A percentile compares a stretch with the other conserved stretches of the same genome.
Conservation (phyloP, 2,113 vertebrate genomes). For the Vimba vimba region DNA sequence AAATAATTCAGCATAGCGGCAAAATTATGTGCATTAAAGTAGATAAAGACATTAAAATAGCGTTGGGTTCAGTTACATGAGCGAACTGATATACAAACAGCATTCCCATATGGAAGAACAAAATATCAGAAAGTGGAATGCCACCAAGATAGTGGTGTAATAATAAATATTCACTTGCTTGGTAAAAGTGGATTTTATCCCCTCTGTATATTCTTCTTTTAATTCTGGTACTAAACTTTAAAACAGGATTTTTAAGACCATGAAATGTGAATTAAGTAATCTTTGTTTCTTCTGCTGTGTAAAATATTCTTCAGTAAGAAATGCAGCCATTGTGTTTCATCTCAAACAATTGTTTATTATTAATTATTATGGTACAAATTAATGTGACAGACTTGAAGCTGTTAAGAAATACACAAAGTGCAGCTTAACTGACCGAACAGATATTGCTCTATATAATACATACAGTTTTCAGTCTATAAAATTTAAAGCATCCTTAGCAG, state of each 20-base stretch:
- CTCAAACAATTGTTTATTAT: slow-evolving; percentile 99
- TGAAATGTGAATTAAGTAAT: not conserved
- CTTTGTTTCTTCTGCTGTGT: not conserved
- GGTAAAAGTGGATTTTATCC: not conserved
- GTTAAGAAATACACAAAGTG: slow-evolving; percentile 99
- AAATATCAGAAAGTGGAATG: too few relatives aligned
- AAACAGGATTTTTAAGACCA: not conserved
- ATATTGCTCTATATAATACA: slow-evolving; percentile 99
- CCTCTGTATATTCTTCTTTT: not conserved
- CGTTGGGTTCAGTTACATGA: too few relatives aligned
- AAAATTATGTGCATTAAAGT: too few relatives aligned
- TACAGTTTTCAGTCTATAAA: slow-evolving; percentile 88
- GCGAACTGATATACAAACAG: too few relatives aligned
- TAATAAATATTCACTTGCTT: not conserved
- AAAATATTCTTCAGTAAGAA: slow-evolving; percentile 29
- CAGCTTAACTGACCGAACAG: slow-evolving; percentile 98
- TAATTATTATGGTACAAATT: slow-evolving; percentile 97
- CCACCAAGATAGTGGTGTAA: too few relatives aligned
- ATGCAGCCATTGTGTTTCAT: slow-evolving; percentile 78
- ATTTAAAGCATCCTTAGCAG: slow-evolving; percentile 92
- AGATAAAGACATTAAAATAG: too few relatives aligned
- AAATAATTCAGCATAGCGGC: too few relatives aligned
- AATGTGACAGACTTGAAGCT: slow-evolving; percentile 98
- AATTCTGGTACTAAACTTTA: not conserved
- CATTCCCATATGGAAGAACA: too few relatives aligned